phyloP scores from a whole-genome alignment of 2,888 invertebrate species.

The Drosophila yooni region DNA sequence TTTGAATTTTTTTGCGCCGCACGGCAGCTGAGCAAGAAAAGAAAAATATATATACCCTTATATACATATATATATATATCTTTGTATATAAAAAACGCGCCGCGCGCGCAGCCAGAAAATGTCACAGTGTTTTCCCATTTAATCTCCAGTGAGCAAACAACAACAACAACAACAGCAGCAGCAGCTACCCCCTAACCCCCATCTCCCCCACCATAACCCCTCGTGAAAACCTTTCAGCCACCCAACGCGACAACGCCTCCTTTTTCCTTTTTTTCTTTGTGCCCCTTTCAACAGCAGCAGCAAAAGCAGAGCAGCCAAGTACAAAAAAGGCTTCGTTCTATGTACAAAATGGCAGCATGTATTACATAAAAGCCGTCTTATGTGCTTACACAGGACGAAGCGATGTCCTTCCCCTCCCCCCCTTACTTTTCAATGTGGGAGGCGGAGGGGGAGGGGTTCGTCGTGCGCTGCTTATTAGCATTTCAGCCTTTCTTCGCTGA shows the following conservation, averaged over 20 bases:
- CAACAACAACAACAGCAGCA: slow-evolving; percentile 49
- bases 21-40: slow-evolving; percentile 57
- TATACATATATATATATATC: slow-evolving; percentile 24
- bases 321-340: slow-evolving; percentile 62
- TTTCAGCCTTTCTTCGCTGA: slow-evolving; percentile 75
- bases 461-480: slow-evolving; percentile 71
- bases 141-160: slow-evolving; percentile 75
- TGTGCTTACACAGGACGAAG: slow-evolving; percentile 63
- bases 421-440: neutral
- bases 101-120: slow-evolving; percentile 72
- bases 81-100: slow-evolving; percentile 36
- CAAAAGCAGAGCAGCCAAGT: slow-evolving; percentile 27
- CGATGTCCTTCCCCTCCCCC: neutral
- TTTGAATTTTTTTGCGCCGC: slow-evolving; percentile 63
- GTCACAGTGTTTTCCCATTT: slow-evolving; percentile 80
- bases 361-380: slow-evolving; percentile 72
- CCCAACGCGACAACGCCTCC: slow-evolving; percentile 58
- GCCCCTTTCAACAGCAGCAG: slow-evolving; percentile 70
- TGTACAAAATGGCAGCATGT: slow-evolving; percentile 72
- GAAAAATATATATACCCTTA: slow-evolving; percentile 33
- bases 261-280: slow-evolving; percentile 67
- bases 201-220: slow-evolving; percentile 8
- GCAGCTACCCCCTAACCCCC: slow-evolving; percentile 19
- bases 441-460: neutral
- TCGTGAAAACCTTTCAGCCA: slow-evolving; percentile 43